Evolutionary conservation across 92 coral and sea anemone genomes (phyloP).

Genomic region (Anthopleura xanthogrammica): DNA sequence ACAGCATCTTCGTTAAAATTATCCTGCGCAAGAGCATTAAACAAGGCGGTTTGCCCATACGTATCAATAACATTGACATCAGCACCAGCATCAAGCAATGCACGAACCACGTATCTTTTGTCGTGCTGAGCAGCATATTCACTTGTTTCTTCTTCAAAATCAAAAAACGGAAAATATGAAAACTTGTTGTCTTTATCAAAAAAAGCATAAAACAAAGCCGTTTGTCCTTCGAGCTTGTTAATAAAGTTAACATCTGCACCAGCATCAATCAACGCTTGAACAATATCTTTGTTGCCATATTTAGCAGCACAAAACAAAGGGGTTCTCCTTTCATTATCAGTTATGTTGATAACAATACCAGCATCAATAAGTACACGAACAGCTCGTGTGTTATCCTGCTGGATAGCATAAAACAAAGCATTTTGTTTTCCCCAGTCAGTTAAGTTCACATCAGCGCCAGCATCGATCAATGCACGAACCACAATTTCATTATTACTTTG

Average conservation of each 20-base stretch:
- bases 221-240: not conserved
- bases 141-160: too few species aligned
- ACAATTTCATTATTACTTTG: not conserved
- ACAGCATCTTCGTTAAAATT: not conserved
- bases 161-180: too few species aligned
- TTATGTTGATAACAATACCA: not conserved
- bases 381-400: not conserved
- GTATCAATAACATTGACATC: not conserved
- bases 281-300: not conserved
- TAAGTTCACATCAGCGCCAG: constrained; percentile 1
- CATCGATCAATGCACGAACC: not conserved
- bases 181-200: too few species aligned
- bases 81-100: constrained; percentile 3
- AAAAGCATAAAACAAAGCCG: not conserved
- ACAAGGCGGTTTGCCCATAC: constrained; percentile 1
- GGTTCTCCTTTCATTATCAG: not conserved
- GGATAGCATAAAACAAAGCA: not conserved
- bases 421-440: not conserved
- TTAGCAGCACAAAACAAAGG: not conserved
- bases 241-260: not conserved
- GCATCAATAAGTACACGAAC: not conserved
- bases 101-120: not conserved
- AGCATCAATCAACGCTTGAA: not conserved
- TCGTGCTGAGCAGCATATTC: not conserved
- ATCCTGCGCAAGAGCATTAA: not conserved